Evolutionary conservation across 2,888 invertebrate species (phyloP), one percentile per base, ranked within the genome.

Genomic region (Lasioglossum lativentre): DNA sequence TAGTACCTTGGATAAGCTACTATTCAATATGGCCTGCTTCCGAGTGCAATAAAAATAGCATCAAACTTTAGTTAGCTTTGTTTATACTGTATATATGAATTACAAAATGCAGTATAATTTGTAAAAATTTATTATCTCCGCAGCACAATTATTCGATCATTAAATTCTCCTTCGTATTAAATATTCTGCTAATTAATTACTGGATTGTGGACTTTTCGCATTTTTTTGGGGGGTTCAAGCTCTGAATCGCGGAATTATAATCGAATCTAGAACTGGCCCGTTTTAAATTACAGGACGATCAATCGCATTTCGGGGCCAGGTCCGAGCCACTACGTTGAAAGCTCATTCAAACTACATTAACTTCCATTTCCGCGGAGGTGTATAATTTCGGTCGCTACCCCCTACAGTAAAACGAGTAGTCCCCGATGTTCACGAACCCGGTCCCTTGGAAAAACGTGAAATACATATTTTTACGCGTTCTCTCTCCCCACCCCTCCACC

Each of bases 381-480:
- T 63, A 47, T 66, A 66, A 63, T 47, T 47, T 76, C 34, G 34
- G 34, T 47, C 45, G 47, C 76, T 38, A 77, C 76, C 52, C 76
- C 16, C 38, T 14, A 68, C 68, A 38, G 34, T 47, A 52, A 70
- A 77, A 77, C 77, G 70, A 68, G 68, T 68, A 70, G 68, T 68
- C 30, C 63, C 4, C 42, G 30, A 27, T 10, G 68, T 70, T 38
- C 66, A 12, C 19, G 27, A n/a, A 70, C 23, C 47, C 2, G 14
- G 74, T 52, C 75, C 56, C 8, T 19, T 16, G 76, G 82, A 82
- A 87, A 86, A 77, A 75, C 47, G 84, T 83, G 82, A 86, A 90
- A 86, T 73, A 85, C 80, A 82, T 85, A 89, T 89, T 90, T 89
- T 88, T 81, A 76, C 75, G 80, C 71, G 79, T 79, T 76, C 75